Evolutionary conservation across 2,113 vertebrate species (phyloP), one percentile per base, ranked within the genome.

Genomic region (Periophthalmodon schlosseri): DNA sequence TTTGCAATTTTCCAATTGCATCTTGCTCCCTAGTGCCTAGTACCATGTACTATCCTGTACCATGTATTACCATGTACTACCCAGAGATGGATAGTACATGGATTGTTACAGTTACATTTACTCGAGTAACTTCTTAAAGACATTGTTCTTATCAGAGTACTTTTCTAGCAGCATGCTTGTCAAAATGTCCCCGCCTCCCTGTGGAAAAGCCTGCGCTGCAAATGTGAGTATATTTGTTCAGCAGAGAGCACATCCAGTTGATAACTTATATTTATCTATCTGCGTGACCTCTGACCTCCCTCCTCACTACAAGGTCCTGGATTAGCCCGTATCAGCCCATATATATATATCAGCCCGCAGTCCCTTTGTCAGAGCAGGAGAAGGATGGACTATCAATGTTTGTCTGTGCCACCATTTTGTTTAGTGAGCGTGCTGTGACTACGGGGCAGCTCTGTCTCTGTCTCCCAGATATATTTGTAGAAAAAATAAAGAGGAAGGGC

Each of bases 361-460:
- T 73, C 68, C 78, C 78, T 84, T 81, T 87, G 92, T 91, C 89
- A 84, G 75, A 21, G 78, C 61, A 74, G n/a, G 24, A 76, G 86
- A 87, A 76, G 74, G 74, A 91, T 84, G 78, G 85, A 75, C 87
- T 92, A 91, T 92, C 91, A 90, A 56, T 92, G 86, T 93, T 93
- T 92, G 87, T 91, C 88, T 90, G 73, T 44, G 68, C 54, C 84
- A 65, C 15, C 10, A 69, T 86, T 86, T 92, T 93, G 93, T 93
- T 93, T 91, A 88, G 89, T 85, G 52, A 84, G 85, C 66, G 87
- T 93, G 91, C 91, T 92, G 86, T 92, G 89, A 78, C 88, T 93
- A 90, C 87, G 81, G 81, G 65, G 81, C 80, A 75, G 78, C 86
- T 82, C 87, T 89, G 90, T 93, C 91, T 92, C 89, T 86, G 90